A percentile compares a stretch with the other conserved stretches of the same genome.
Conservation (phyloP, 2,113 vertebrate species). For the Microcebus jonahi region DNA sequence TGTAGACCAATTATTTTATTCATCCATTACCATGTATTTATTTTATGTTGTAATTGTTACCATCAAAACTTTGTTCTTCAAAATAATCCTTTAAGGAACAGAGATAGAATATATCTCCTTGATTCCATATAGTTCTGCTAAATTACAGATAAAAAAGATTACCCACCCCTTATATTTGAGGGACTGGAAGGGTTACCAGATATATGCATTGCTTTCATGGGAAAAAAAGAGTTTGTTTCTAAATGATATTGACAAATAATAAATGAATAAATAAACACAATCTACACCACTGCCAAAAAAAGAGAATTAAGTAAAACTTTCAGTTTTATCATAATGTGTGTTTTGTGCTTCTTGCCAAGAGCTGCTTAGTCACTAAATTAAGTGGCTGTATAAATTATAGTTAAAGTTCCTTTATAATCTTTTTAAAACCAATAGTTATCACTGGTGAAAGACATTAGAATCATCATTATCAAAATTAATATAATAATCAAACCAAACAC, state of each 20-base stretch:
- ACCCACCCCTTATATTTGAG: not conserved
- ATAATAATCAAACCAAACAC: not conserved
- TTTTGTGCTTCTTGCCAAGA: not conserved
- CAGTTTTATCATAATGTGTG: not conserved
- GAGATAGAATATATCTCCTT: not conserved
- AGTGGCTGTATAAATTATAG: not conserved
- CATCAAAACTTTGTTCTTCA: not conserved
- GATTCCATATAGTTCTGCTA: not conserved
- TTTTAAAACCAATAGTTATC: not conserved
- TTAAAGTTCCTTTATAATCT: not conserved
- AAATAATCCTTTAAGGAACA: not conserved
- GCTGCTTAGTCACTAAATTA: not conserved
- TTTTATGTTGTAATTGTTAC: slow-evolving; percentile 5
- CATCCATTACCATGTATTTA: not conserved
- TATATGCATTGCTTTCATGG: not conserved
- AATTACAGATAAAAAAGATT: not conserved
- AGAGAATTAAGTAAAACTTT: not conserved
- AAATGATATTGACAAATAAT: not conserved
- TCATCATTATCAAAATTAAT: slow-evolving; percentile 2
- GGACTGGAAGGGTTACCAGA: not conserved
- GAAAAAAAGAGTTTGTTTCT: not conserved
- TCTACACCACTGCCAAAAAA: not conserved
- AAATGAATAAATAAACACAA: not conserved
- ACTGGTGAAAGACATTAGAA: not conserved
- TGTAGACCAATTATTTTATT: not conserved